Conservation (phyloP, 2,113 vertebrate species). For the Strix uralensis region DNA sequence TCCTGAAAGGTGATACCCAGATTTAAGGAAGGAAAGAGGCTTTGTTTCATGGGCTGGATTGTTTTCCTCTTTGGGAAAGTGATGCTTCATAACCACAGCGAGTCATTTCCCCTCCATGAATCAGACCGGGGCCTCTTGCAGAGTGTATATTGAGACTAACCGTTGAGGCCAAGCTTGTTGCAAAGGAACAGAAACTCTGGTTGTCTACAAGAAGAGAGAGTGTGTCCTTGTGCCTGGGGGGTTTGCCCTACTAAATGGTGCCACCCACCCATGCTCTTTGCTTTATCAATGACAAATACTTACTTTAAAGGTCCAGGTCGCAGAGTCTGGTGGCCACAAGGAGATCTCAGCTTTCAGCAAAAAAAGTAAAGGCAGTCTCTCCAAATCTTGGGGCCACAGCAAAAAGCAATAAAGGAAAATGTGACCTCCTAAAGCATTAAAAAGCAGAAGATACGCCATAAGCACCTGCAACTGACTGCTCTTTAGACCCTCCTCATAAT, state of each 20-base stretch:
- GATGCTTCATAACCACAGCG: neutral
- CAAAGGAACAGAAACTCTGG: slow-evolving; percentile 1
- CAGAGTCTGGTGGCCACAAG: neutral
- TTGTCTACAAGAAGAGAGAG: neutral
- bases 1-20: neutral
- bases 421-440: neutral
- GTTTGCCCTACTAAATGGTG: neutral
- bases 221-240: neutral
- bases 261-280: neutral
- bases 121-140: neutral
- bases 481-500: neutral
- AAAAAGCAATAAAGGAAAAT: neutral
- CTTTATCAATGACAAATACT: neutral
- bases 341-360: neutral
- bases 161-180: neutral
- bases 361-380: neutral
- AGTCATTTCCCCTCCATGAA: slow-evolving; percentile 22
- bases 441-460: neutral
- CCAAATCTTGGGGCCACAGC: neutral
- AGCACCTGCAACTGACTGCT: neutral
- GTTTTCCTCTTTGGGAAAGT: neutral
- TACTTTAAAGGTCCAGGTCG: neutral
- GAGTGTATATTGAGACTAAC: neutral
- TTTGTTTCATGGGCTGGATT: neutral
- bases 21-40: neutral